These are phyloP conservation scores for Setipinna tenuifilis DNA, from an alignment of 2,797 vertebrate genomes.

Conservation along the genomic window DNA sequence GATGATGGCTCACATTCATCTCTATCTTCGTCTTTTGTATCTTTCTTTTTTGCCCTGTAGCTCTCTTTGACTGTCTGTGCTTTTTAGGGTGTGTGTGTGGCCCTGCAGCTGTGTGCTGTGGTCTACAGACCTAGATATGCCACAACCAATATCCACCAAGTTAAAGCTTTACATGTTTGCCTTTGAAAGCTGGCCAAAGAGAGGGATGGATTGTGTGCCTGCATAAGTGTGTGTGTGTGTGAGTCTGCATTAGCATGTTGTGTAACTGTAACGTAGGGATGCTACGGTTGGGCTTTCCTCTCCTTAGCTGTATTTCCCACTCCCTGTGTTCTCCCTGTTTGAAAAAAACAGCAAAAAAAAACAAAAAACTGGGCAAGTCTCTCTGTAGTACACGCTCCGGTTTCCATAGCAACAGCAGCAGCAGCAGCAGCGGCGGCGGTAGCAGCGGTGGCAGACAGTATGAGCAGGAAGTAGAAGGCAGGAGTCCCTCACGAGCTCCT, in stretches of 20 bases:
- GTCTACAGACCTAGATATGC: no score
- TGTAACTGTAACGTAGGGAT: not conserved
- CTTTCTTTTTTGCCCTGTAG: no score
- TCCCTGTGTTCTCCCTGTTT: not conserved
- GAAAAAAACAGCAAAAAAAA: not conserved
- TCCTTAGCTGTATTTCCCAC: not conserved
- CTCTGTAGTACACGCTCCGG: slow-evolving; percentile 72
- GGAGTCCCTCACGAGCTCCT: slow-evolving; percentile 27
- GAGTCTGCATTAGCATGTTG: slow-evolving; percentile 56
- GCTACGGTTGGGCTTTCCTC: not conserved
- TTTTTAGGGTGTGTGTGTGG: slow-evolving; percentile 42
- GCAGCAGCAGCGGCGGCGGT: slow-evolving; percentile 71
- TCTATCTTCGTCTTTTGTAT: slow-evolving; percentile 28
- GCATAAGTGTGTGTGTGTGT: slow-evolving; percentile 51
- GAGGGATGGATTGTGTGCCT: not conserved
- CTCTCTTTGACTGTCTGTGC: slow-evolving; percentile 37
- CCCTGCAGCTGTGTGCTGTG: not conserved
- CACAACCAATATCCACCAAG: not conserved
- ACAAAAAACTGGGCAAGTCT: slow-evolving; percentile 67
- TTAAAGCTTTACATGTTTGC: not conserved
- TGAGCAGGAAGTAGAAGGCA: slow-evolving; percentile 48
- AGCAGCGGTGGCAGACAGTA: slow-evolving; percentile 73
- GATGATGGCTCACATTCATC: no score
- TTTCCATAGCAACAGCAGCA: slow-evolving; percentile 82
- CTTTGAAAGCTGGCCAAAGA: not conserved